Base-by-base conservation (phyloP, 1,140 invertebrate species). In the Neuroterus valhalla region DNA sequence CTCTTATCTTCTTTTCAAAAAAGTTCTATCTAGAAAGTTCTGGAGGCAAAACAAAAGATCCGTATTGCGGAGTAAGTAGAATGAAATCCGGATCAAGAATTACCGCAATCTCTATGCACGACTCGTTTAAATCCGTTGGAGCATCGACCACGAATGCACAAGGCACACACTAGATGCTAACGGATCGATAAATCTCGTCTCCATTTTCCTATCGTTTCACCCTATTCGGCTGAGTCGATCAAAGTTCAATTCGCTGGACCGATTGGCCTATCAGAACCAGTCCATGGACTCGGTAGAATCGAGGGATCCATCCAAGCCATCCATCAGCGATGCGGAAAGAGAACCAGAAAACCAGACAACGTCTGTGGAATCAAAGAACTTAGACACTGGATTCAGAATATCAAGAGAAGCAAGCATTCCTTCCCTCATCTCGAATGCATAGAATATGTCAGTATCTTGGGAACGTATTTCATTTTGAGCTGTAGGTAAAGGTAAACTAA, bases 51-150 rank as follows among this genome's bases (percentile, higher is more conserved):
- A 44, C 17, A 52, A 23, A 26, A 55, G 46, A 44, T 45, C 67
- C 76, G 69, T 70, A 72, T 78, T 78, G 74, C 17, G 46, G 43
- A 31, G 23, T 43, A 68, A 78, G 77, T 70, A 68, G 73, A 72
- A 76, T 79, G 73, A 79, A 79, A 81, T 82, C 75, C 75, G 81
- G 79, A 80, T 82, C 78, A 71, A 74, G 76, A 82, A 80, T 82
- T 78, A 82, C 75, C 15, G 45, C 48, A 46, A 77, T 77, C 67
- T 67, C 46, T 68, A 69, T 72, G 66, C 68, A 74, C 44, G 71
- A 46, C 71, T 68, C n/a, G 67, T 52, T 69, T 70, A 66, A 38
- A 55, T 14, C 66, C 74, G 70, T 76, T 71, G 74, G 55, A 62
- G 55, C 26, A 76, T 76, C 70, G 70, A 71, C 74, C 70, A 70